phyloP scores from a whole-genome alignment of 2,888 invertebrate species.

The Cantharis lateralis region DNA sequence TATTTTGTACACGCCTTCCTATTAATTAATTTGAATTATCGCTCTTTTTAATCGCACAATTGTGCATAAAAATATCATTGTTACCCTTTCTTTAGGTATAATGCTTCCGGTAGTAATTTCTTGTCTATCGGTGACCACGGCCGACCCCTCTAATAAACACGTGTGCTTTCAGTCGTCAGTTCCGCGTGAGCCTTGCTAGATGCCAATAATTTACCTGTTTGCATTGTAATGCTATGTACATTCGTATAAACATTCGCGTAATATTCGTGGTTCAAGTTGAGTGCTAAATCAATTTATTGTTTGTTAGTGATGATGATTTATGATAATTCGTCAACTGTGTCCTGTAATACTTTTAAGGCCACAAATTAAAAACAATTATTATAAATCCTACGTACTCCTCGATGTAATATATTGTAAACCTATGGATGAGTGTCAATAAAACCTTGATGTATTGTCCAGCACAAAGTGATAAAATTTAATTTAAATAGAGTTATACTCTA shows the following conservation, averaged over 20 bases:
- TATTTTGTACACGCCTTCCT: background rate
- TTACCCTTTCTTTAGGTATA: background rate
- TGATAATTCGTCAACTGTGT: background rate
- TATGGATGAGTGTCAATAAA: background rate
- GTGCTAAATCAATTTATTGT: background rate
- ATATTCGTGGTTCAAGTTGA: background rate
- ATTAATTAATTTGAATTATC: background rate
- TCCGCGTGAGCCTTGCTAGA: constrained; percentile 45
- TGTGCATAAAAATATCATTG: background rate
- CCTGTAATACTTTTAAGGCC: background rate
- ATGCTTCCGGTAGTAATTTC: constrained; percentile 13
- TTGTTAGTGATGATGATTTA: background rate
- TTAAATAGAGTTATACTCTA: background rate
- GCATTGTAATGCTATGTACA: constrained; percentile 7
- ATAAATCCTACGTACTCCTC: background rate
- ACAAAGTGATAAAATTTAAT: background rate
- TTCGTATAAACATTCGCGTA: background rate
- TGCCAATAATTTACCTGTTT: constrained; percentile 31
- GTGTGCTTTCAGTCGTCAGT: constrained; percentile 49
- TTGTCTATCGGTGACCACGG: constrained; percentile 33
- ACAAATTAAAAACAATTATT: background rate
- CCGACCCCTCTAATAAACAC: constrained; percentile 41
- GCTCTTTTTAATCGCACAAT: background rate
- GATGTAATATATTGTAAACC: background rate
- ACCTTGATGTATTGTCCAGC: background rate